Evolutionary conservation across 2,888 invertebrate genomes (phyloP).

Genomic region (Andrena chrysosceles): DNA sequence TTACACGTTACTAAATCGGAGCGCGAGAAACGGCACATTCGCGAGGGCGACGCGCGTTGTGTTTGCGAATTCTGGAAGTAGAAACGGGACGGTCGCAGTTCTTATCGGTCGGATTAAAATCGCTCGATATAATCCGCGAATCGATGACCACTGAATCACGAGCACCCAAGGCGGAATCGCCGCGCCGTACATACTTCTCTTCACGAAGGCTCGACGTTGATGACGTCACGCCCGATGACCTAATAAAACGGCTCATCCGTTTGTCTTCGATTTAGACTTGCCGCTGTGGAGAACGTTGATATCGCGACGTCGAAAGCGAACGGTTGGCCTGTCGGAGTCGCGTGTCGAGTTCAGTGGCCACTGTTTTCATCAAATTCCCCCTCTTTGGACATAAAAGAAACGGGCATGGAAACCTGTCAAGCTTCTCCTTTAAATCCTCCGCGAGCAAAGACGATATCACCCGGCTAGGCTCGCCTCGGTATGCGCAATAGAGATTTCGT

Average conservation of each 20-base stretch:
- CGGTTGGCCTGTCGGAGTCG: too few relatives aligned
- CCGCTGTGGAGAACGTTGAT: not conserved
- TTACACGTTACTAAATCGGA: slow-evolving; percentile 10
- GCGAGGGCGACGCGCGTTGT: not conserved
- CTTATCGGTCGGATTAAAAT: slow-evolving; percentile 4
- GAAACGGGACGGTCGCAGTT: not conserved
- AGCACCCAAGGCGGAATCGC: not conserved
- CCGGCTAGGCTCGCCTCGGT: not conserved
- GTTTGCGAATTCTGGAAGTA: too few relatives aligned
- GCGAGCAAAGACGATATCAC: not conserved
- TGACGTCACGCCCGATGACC: slow-evolving; percentile 56
- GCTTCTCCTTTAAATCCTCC: not conserved
- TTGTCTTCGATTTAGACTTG: slow-evolving; percentile 24
- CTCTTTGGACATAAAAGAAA: not conserved
- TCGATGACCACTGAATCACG: not conserved
- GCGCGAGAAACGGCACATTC: not conserved
- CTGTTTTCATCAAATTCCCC: not conserved
- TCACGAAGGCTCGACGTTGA: slow-evolving; percentile 6
- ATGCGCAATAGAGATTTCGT: slow-evolving; percentile 25
- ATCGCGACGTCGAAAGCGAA: not conserved
- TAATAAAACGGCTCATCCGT: slow-evolving; percentile 50
- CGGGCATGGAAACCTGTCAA: not conserved
- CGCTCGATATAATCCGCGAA: not conserved
- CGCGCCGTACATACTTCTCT: slow-evolving; percentile 6
- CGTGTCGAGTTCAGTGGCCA: not conserved